Percentiles rank a stretch among this genome's conserved stretches.
Conservation (phyloP, 1,140 invertebrate species). For the Macrocentrus cingulum region DNA sequence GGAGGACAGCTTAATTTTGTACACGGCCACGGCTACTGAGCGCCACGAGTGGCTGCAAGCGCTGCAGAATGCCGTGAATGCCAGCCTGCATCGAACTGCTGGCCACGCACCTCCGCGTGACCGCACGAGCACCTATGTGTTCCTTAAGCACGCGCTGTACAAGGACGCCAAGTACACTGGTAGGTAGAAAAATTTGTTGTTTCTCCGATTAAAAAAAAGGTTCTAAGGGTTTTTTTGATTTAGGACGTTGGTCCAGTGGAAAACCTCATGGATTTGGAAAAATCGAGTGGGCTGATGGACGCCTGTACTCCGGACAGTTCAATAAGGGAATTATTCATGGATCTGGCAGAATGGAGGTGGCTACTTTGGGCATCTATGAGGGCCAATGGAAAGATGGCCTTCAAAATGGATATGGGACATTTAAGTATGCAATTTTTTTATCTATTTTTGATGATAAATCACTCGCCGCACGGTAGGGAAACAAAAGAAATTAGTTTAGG, state of each 20-base stretch:
- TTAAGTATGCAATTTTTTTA: slow-evolving; percentile 62
- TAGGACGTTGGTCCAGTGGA: slow-evolving; percentile 75
- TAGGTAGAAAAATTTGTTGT: slow-evolving; percentile 25
- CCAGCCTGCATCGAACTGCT: slow-evolving; percentile 42
- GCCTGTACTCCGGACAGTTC: slow-evolving; percentile 77
- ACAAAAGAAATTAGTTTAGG: no score
- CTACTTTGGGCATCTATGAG: slow-evolving; percentile 69
- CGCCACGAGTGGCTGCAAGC: slow-evolving; percentile 80
- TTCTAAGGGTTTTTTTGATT: neutral
- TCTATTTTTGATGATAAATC: neutral
- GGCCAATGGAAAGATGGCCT: slow-evolving; percentile 83
- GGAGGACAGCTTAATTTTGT: slow-evolving; percentile 74
- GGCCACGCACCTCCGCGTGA: slow-evolving; percentile 68
- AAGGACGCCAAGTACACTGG: slow-evolving; percentile 77
- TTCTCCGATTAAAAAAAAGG: neutral
- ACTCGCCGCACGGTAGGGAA: neutral
- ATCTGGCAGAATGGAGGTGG: slow-evolving; percentile 70
- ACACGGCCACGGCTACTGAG: slow-evolving; percentile 66
- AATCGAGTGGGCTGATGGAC: slow-evolving; percentile 79
- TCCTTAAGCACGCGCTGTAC: slow-evolving; percentile 70
- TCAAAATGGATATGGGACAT: slow-evolving; percentile 77
- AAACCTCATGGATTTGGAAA: slow-evolving; percentile 81
- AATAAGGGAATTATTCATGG: slow-evolving; percentile 75
- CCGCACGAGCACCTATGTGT: slow-evolving; percentile 72
- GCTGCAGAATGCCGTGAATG: slow-evolving; percentile 68